These are phyloP conservation scores for Phymorhynchus buccinoides DNA, from an alignment of 1,140 invertebrate species.

Conservation along the genomic window DNA sequence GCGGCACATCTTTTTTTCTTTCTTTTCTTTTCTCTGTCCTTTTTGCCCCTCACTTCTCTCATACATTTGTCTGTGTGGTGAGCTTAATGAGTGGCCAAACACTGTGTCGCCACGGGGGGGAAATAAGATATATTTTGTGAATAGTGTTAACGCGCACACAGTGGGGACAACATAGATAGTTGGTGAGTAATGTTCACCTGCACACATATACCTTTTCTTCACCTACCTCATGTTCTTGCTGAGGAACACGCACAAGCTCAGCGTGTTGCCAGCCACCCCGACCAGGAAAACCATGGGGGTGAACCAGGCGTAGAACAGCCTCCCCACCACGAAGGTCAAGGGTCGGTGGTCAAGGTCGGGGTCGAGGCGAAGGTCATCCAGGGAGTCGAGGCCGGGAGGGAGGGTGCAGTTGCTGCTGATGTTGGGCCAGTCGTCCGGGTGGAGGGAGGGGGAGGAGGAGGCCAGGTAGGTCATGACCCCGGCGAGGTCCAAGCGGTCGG, in stretches of 20 bases:
- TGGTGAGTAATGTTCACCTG: too few relatives aligned
- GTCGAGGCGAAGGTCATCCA: background rate
- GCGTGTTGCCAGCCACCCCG: slow-evolving; percentile 61
- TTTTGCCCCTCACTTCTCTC: too few relatives aligned
- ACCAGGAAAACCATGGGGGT: slow-evolving; percentile 56
- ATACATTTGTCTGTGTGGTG: too few relatives aligned
- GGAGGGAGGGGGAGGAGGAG: slow-evolving; percentile 1
- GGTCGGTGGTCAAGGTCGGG: background rate
- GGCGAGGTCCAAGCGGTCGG: slow-evolving; percentile 37
- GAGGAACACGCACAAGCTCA: slow-evolving; percentile 64
- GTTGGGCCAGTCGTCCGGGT: slow-evolving; percentile 22
- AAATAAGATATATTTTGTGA: too few relatives aligned
- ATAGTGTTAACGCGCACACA: too few relatives aligned
- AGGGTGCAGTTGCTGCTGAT: slow-evolving; percentile 33
- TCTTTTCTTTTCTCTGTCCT: too few relatives aligned
- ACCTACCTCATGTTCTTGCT: slow-evolving; percentile 60
- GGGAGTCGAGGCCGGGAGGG: background rate
- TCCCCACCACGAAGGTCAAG: slow-evolving; percentile 32
- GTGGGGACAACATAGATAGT: too few relatives aligned
- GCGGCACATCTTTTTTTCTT: too few relatives aligned
- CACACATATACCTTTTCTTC: too few relatives aligned
- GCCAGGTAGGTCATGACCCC: slow-evolving; percentile 44
- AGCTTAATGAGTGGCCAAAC: too few relatives aligned
- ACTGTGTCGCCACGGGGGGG: too few relatives aligned
- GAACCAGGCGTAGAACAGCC: slow-evolving; percentile 56